Evolutionary conservation across 2,797 vertebrate genomes (phyloP).

Genomic region (Falco rusticolus): DNA sequence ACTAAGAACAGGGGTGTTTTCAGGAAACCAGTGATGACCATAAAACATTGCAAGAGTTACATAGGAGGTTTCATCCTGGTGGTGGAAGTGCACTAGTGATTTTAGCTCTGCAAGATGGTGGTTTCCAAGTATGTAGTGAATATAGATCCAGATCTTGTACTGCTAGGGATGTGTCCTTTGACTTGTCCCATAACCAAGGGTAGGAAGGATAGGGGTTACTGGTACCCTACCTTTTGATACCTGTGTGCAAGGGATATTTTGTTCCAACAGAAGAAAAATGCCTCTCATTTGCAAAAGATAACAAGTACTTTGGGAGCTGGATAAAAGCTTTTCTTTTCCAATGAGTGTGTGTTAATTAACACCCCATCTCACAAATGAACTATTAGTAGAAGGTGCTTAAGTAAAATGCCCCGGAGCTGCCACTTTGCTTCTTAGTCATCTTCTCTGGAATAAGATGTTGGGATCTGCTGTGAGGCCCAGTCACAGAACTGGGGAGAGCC

Average conservation of each 20-base stretch:
- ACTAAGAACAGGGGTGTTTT: neutral
- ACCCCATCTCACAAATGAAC: conserved; percentile 24
- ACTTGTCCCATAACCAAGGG: neutral
- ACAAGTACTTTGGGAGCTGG: neutral
- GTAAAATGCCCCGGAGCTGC: conserved; percentile 30
- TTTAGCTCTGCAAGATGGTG: neutral
- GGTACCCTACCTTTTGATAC: neutral
- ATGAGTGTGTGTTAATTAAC: conserved; percentile 18
- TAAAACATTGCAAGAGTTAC: neutral
- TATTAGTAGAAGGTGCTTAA: conserved; percentile 23
- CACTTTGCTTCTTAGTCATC: neutral
- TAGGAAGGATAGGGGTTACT: neutral
- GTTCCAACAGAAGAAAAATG: neutral
- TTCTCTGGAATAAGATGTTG: neutral
- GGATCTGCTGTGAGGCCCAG: neutral
- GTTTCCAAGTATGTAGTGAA: neutral
- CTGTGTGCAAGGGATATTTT: neutral
- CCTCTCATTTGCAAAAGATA: conserved; percentile 9
- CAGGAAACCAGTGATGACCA: neutral
- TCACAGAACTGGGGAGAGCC: neutral
- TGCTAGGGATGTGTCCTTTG: neutral
- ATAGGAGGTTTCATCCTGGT: neutral
- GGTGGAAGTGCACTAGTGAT: neutral
- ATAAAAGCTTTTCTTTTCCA: conserved; percentile 25
- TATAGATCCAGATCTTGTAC: neutral